phyloP scores from a whole-genome alignment of 1,140 invertebrate species.

The Aphaenogaster rudis region DNA sequence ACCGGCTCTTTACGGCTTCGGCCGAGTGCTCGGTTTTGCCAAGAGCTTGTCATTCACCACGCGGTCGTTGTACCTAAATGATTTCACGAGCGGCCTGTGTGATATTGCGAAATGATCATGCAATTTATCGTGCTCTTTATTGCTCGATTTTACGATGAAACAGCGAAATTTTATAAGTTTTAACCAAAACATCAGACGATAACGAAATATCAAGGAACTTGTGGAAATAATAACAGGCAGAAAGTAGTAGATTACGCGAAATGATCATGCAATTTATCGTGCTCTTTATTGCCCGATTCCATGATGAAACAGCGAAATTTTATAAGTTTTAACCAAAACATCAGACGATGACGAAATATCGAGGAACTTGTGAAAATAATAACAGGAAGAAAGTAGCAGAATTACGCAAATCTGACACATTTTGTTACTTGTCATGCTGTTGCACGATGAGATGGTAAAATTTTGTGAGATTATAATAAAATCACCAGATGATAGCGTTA shows the following conservation, averaged over 20 bases:
- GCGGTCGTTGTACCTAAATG: not conserved
- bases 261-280: not conserved
- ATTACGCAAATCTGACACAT: not conserved
- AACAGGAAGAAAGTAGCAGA: not conserved
- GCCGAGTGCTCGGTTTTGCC: not conserved
- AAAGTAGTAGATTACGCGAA: not conserved
- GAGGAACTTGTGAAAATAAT: not conserved
- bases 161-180: not conserved
- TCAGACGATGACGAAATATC: not conserved
- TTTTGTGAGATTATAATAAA: not conserved
- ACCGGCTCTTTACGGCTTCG: not conserved
- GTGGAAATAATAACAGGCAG: not conserved
- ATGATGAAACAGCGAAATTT: no score
- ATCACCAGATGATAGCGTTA: not conserved
- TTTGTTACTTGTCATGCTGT: slow-evolving; percentile 2
- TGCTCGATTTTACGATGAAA: not conserved
- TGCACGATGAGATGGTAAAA: not conserved
- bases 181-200: not conserved
- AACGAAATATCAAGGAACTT: not conserved
- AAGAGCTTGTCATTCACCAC: not conserved
- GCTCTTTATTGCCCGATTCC: not conserved
- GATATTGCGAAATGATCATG: not conserved
- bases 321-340: no score
- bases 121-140: not conserved
- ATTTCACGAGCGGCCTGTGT: not conserved